phyloP scores from a whole-genome alignment of 1,140 invertebrate genomes.

The Agrypnia vestita region DNA sequence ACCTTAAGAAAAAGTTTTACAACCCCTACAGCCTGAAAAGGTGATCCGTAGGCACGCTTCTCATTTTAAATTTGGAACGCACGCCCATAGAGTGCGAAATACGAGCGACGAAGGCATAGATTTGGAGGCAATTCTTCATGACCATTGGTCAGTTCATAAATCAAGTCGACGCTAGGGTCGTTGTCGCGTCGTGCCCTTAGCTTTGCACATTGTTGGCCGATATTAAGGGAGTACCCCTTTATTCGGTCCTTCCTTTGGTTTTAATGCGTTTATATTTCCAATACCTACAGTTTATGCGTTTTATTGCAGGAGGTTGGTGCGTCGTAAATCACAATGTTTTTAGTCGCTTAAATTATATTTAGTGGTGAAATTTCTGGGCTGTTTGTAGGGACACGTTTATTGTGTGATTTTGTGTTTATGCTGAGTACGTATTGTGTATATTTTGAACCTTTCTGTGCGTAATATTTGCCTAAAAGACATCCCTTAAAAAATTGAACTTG shows the following conservation, averaged over 20 bases:
- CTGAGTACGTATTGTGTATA: slow-evolving; percentile 2
- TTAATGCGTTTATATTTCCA: slow-evolving; percentile 41
- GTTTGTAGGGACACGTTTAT: not conserved
- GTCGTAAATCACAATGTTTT: slow-evolving; percentile 55
- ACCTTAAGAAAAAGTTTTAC: too few species aligned
- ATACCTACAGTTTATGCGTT: slow-evolving; percentile 25
- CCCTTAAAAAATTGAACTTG: too few species aligned
- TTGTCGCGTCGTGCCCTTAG: slow-evolving; percentile 10
- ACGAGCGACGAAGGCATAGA: not conserved
- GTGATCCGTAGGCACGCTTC: slow-evolving; percentile 4
- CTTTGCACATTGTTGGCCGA: slow-evolving; percentile 57
- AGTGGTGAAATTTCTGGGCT: slow-evolving; percentile 19
- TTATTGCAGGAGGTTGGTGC: slow-evolving; percentile 42
- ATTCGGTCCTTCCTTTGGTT: slow-evolving; percentile 12
- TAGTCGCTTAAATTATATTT: slow-evolving; percentile 42
- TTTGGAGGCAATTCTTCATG: slow-evolving; percentile 25
- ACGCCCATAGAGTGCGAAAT: slow-evolving; percentile 43
- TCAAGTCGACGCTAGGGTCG: slow-evolving; percentile 42
- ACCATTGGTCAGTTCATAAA: slow-evolving; percentile 58
- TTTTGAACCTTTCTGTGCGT: not conserved
- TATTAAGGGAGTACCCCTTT: slow-evolving; percentile 47
- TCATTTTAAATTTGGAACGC: slow-evolving; percentile 50
- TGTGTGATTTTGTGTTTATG: not conserved
- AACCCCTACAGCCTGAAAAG: too few species aligned
- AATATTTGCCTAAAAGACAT: too few species aligned